Evolutionary conservation across 2,888 invertebrate species (phyloP).

Genomic region (Itoplectis maculator): DNA sequence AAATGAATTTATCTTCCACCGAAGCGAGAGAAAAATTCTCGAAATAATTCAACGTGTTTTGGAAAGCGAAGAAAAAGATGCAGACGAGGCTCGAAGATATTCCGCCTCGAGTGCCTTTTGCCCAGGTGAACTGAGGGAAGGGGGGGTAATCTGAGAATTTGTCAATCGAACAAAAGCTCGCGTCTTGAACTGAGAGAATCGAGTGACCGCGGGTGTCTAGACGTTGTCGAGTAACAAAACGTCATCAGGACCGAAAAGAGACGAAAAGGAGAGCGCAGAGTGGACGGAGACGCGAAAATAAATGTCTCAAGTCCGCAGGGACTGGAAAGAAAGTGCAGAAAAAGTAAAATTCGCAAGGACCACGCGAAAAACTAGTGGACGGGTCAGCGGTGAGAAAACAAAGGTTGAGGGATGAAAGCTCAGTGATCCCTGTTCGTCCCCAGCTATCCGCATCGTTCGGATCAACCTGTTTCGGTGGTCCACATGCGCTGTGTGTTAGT

Average conservation of each 20-base stretch:
- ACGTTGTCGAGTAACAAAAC: neutral
- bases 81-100: neutral
- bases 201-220: neutral
- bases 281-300: no score
- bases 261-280: neutral
- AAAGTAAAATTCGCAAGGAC: neutral
- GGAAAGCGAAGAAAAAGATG: neutral
- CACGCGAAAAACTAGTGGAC: neutral
- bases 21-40: neutral
- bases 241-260: neutral
- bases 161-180: neutral
- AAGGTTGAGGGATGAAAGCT: neutral
- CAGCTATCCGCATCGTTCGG: neutral
- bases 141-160: conserved; percentile 21
- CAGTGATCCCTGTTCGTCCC: neutral
- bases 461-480: neutral
- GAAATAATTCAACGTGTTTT: neutral
- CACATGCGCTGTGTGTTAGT: neutral
- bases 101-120: neutral
- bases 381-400: neutral
- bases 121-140: neutral
- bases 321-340: neutral
- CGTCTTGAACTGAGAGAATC: neutral
- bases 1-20: neutral
- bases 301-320: neutral